phyloP scores from a whole-genome alignment of 1,140 invertebrate species.

The Intoshia linei region DNA sequence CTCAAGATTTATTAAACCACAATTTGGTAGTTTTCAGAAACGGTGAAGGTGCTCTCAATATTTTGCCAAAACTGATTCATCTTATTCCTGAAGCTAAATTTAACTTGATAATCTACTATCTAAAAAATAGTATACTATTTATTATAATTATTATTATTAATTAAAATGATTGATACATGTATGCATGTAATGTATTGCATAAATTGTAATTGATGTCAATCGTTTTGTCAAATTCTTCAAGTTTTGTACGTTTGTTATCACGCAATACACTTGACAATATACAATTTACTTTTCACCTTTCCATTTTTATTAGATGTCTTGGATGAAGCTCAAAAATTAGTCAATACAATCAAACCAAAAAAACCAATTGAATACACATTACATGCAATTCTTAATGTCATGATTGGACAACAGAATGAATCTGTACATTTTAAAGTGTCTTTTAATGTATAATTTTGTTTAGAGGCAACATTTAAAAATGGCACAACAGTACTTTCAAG shows the following conservation, averaged over 20 bases:
- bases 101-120: constrained; percentile 72
- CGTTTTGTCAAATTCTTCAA: too few species aligned
- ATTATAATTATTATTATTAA: not conserved
- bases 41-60: constrained; percentile 61
- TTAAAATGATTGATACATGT: not conserved
- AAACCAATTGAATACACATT: constrained; percentile 78
- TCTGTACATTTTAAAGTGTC: constrained; percentile 29
- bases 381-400: constrained; percentile 69
- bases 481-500: constrained; percentile 77
- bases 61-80: constrained; percentile 57
- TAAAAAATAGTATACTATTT: constrained; percentile 35
- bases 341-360: constrained; percentile 61
- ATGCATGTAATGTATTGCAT: too few species aligned
- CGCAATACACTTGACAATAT: not conserved
- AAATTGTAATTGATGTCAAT: too few species aligned
- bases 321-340: constrained; percentile 49
- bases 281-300: too few species aligned
- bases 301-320: constrained; percentile 37
- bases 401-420: constrained; percentile 54
- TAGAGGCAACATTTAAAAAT: constrained; percentile 64
- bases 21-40: constrained; percentile 75
- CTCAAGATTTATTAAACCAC: constrained; percentile 62
- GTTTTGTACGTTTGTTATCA: not conserved
- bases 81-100: constrained; percentile 73
- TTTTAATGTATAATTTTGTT: constrained; percentile 10